phyloP scores from a whole-genome alignment of 2,113 vertebrate species.

The Protomyctophum bolini region DNA sequence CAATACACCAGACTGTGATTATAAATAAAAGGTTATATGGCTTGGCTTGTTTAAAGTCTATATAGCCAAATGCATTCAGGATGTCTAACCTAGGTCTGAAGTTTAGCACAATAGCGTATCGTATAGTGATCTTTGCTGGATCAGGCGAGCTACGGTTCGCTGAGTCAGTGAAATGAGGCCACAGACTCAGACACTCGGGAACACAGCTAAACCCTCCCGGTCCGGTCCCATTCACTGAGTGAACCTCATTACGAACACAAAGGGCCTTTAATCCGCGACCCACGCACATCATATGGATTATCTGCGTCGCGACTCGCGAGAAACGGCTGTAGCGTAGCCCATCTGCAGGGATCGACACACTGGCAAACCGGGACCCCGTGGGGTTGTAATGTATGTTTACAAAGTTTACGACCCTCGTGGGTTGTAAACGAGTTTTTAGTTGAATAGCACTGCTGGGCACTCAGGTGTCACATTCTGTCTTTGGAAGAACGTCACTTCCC shows the following conservation, averaged over 20 bases:
- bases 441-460: not conserved
- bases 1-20: no score
- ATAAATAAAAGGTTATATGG: no score
- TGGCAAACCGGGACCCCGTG: no score
- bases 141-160: constrained; percentile 54
- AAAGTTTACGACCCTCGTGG: no score
- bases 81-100: no score
- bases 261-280: constrained; percentile 29
- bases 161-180: constrained; percentile 63
- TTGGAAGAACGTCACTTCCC: constrained; percentile 67
- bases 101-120: no score
- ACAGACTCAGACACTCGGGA: constrained; percentile 19
- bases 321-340: not conserved
- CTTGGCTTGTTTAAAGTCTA: no score
- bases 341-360: no score
- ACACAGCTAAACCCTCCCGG: constrained; percentile 14
- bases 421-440: no score
- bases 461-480: constrained; percentile 35
- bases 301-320: not conserved
- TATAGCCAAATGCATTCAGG: no score
- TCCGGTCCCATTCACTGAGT: constrained; percentile 1
- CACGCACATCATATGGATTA: not conserved
- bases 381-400: no score
- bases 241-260: constrained; percentile 40
- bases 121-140: constrained; percentile 39